A percentile compares a stretch with the other conserved stretches of the same genome.
phyloP scores from a whole-genome alignment of 1,140 invertebrate species.

The honey bee (Apis mellifera) region Amel_HAv3.1 CM009943.2:3396001-3396500 shows the following conservation, averaged over 20 bases:
- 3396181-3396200: conserved; percentile 75
- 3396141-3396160: conserved; percentile 85
- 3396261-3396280: conserved; percentile 74
- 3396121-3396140: conserved; percentile 83
- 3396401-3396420: too few species aligned
- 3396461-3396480: conserved; percentile 73
- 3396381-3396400: too few species aligned
- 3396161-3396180: conserved; percentile 83
- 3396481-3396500: conserved; percentile 74
- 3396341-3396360: conserved; percentile 68
- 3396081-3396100: conserved; percentile 77
- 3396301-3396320: conserved; percentile 73
- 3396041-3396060: conserved; percentile 38
- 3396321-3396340: conserved; percentile 70
- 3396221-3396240: conserved; percentile 64
- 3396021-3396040: conserved; percentile 72
- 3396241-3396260: conserved; percentile 75
- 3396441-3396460: too few species aligned
- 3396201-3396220: conserved; percentile 66
- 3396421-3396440: too few species aligned
- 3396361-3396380: conserved; percentile 39
- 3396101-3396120: conserved; percentile 78
- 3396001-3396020: conserved; percentile 76
- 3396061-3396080: conserved; percentile 73
- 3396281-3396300: conserved; percentile 71